Conservation (phyloP, 1,140 invertebrate genomes). For the Euschistus heros region DNA sequence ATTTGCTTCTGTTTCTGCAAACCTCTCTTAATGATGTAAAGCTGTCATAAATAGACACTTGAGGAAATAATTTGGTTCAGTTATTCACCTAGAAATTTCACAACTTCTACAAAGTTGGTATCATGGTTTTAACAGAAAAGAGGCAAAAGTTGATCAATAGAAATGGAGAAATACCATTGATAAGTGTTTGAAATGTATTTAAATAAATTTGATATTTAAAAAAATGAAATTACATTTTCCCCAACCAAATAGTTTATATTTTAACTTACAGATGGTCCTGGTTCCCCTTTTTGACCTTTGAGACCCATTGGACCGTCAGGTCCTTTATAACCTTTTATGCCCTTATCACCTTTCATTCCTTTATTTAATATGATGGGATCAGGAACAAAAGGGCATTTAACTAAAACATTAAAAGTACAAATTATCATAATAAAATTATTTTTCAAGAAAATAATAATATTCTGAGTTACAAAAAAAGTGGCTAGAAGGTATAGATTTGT, state of each 20-base stretch:
- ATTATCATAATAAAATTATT: no score
- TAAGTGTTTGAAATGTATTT: no score
- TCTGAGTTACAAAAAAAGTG: no score
- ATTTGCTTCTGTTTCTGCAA: background rate
- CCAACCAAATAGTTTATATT: background rate
- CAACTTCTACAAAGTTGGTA: background rate
- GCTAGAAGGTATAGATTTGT: no score
- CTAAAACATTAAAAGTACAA: no score
- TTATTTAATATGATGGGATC: background rate
- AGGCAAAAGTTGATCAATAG: background rate
- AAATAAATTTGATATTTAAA: no score
- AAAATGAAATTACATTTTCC: no score
- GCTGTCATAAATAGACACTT: background rate
- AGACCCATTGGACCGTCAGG: conserved; percentile 50
- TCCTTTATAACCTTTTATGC: conserved; percentile 60
- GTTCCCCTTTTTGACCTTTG: conserved; percentile 41
- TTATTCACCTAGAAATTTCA: background rate
- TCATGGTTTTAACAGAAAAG: background rate
- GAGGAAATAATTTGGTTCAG: background rate
- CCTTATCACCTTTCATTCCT: conserved; percentile 34
- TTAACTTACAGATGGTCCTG: conserved; percentile 26
- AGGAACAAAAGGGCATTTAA: no score
- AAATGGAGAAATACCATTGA: no score
- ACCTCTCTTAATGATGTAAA: background rate
- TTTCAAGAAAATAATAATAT: no score